Percentiles rank a stretch among this genome's conserved stretches.
These are phyloP conservation scores for Clarias magur DNA, from an alignment of 2,113 vertebrate genomes.

Conservation along the genomic window DNA sequence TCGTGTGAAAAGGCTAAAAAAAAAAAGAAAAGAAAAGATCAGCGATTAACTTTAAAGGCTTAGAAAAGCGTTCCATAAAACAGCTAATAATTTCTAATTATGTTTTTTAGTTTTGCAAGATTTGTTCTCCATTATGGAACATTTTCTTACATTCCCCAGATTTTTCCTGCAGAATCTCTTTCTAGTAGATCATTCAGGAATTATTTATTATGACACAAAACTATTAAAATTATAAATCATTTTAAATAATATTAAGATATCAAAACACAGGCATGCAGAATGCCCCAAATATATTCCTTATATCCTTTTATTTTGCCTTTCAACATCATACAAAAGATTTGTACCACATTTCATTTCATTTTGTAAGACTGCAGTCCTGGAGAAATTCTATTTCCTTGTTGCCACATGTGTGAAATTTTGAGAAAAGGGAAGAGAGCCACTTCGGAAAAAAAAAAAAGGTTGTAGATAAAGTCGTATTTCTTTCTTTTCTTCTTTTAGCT, in stretches of 20 bases:
- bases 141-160: neutral
- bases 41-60: neutral
- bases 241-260: neutral
- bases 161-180: neutral
- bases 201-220: neutral
- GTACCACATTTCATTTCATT: neutral
- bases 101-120: neutral
- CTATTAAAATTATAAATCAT: neutral
- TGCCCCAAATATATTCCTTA: neutral
- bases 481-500: neutral
- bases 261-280: neutral
- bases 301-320: neutral
- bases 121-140: neutral
- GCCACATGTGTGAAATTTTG: conserved; percentile 1
- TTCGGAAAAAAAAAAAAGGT: neutral
- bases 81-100: neutral
- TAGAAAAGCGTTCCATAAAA: neutral
- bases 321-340: neutral
- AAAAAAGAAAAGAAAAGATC: neutral
- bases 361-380: conserved; percentile 1
- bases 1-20: neutral
- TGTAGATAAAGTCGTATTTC: no score
- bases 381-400: conserved; percentile 20
- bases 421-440: neutral
- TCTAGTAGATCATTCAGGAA: neutral